A percentile compares a stretch with the other conserved stretches of the same genome.
phyloP scores from a whole-genome alignment of 2,113 vertebrate genomes.

The Odocoileus hemionus region DNA sequence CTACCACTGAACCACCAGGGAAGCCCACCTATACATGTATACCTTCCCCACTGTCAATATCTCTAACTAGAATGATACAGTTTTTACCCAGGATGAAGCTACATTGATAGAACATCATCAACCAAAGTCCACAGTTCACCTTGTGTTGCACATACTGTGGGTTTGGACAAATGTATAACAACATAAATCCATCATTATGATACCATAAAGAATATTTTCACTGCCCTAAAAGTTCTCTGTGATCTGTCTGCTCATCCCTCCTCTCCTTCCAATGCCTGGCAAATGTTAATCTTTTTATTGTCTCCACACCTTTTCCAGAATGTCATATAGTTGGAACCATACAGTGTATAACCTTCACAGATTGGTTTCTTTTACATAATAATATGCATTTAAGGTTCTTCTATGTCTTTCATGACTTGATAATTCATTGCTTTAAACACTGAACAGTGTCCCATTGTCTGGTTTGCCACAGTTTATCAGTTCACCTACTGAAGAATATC shows the following conservation, averaged over 20 bases:
- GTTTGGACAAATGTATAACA: background rate
- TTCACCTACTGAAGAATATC: background rate
- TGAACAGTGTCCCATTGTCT: background rate
- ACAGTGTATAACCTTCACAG: background rate
- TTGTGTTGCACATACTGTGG: background rate
- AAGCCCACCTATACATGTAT: background rate
- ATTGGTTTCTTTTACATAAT: background rate
- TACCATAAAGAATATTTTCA: background rate
- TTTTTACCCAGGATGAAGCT: background rate
- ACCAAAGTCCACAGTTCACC: background rate
- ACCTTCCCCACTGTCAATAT: background rate
- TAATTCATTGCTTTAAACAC: background rate
- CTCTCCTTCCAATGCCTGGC: background rate
- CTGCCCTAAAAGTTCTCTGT: background rate
- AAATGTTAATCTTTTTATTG: background rate
- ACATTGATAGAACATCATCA: background rate
- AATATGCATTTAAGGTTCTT: background rate
- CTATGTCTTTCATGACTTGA: background rate
- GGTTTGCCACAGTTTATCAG: background rate
- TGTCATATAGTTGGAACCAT: background rate
- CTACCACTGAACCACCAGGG: background rate
- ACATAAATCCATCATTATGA: background rate
- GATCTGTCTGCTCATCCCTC: background rate
- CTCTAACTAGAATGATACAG: background rate
- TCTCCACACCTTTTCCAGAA: background rate